A percentile compares a stretch with the other conserved stretches of the same genome.
Evolutionary conservation across 2,888 invertebrate genomes (phyloP).

Genomic region (Sminthurinus aureus): DNA sequence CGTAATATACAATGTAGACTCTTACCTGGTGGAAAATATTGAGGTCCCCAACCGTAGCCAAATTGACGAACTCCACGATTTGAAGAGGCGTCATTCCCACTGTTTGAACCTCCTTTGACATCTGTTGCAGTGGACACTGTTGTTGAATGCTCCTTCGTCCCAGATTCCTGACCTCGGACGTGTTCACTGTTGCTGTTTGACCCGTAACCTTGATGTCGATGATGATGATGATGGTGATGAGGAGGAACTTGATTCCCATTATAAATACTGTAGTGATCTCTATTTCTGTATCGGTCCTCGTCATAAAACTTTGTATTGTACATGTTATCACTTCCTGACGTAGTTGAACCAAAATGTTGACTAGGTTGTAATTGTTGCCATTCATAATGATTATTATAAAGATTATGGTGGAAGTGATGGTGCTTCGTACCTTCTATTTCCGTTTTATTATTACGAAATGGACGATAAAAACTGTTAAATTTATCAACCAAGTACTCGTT

Average conservation of each 20-base stretch:
- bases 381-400: slow-evolving; percentile 16
- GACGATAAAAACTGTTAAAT: slow-evolving; percentile 18
- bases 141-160: slow-evolving; percentile 17
- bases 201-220: neutral
- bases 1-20: neutral
- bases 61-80: neutral
- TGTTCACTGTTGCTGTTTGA: neutral
- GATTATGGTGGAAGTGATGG: neutral
- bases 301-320: slow-evolving; percentile 27
- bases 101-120: neutral
- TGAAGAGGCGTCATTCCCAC: neutral
- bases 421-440: neutral
- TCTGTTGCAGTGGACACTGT: slow-evolving; percentile 28
- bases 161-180: neutral
- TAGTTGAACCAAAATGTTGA: neutral
- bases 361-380: slow-evolving; percentile 35
- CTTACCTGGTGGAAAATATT: slow-evolving; percentile 38
- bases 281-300: slow-evolving; percentile 6
- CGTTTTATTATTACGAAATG: slow-evolving; percentile 11
- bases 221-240: neutral
- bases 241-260: neutral
- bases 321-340: neutral
- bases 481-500: slow-evolving; percentile 34
- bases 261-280: neutral
- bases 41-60: slow-evolving; percentile 1